Base-by-base conservation (phyloP, 2,113 vertebrate genomes). In the Sinocyclocheilus anshuiensis region DNA sequence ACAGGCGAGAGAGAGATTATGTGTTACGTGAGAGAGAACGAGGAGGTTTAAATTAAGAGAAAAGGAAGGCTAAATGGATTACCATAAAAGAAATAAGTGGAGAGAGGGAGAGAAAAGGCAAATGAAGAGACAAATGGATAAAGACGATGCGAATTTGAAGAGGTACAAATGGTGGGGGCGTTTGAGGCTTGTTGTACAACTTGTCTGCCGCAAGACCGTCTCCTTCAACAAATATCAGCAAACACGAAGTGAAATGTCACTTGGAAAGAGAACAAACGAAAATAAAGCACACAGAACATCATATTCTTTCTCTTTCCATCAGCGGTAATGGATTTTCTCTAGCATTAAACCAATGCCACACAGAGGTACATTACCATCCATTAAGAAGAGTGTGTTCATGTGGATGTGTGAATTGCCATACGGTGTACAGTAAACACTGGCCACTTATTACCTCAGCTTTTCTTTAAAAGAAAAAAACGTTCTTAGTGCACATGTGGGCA, bases 31-130 rank as follows among this genome's bases (percentile, higher is more conserved):
- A 39, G 55, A 6, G 29, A 80, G 39, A 59, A 59, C 22, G 29
- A 36, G 39, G 53, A 61, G 53, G 59, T 75, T 87, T 75, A 76
- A 65, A 65, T 36, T 39, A 63, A 36, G 48, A 79, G 45, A 80
- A 59, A 59, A 15, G 29, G 22, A n/a, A 61, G 33, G 55, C 75
- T 76, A 81, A 84, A 67, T 55, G 71, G 87, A 85, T 85, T 76
- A 82, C 15, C 45, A 33, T 82, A 24, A 78, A 77, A 33, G 9
- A 71, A 50, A 42, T 26, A 10, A 72, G 26, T 39, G 45, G 50
- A 48, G 20, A 15, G 45, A 61, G 36, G 2, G 4, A 22, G 12
- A 61, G 33, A 50, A 78, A 67, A 79, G 33, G 16, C 63, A 80
- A 53, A 79, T 53, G 63, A 71, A 71, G 63, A 57, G 20, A 59